phyloP scores from a whole-genome alignment of 2,888 invertebrate species.

The Polyommatus iphigenia region DNA sequence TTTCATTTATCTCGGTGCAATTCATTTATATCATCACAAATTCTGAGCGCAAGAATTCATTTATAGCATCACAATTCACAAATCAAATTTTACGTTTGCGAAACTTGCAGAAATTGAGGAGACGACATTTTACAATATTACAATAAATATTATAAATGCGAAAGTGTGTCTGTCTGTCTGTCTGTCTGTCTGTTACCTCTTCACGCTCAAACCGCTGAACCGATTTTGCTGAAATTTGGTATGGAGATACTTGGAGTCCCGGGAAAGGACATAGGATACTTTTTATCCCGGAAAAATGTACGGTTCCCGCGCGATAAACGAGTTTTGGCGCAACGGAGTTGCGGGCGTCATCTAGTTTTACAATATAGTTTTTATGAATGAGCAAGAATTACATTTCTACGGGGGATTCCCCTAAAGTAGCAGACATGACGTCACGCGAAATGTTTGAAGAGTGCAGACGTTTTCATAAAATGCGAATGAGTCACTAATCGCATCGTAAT shows the following conservation, averaged over 20 bases:
- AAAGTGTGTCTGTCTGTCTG: no score
- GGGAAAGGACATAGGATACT: no score
- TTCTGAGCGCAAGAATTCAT: neutral
- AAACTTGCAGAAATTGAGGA: neutral
- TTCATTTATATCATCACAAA: conserved; percentile 9
- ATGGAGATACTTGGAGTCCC: no score
- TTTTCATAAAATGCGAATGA: neutral
- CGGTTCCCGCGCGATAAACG: no score
- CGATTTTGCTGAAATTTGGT: no score
- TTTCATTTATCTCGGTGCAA: conserved; percentile 7
- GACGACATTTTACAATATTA: neutral
- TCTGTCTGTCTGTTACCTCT: no score
- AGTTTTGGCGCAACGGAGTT: no score
- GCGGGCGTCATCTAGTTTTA: no score
- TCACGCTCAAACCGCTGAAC: no score
- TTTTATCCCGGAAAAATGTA: no score
- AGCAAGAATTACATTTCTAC: neutral
- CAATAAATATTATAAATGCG: no score
- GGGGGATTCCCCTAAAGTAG: neutral
- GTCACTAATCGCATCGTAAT: neutral
- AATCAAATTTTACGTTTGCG: neutral
- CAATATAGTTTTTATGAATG: neutral
- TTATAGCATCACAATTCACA: conserved; percentile 7
- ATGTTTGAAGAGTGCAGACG: neutral
- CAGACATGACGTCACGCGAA: conserved; percentile 1